Conservation (phyloP, 2,797 vertebrate species). For the Bufotes viridis region DNA sequence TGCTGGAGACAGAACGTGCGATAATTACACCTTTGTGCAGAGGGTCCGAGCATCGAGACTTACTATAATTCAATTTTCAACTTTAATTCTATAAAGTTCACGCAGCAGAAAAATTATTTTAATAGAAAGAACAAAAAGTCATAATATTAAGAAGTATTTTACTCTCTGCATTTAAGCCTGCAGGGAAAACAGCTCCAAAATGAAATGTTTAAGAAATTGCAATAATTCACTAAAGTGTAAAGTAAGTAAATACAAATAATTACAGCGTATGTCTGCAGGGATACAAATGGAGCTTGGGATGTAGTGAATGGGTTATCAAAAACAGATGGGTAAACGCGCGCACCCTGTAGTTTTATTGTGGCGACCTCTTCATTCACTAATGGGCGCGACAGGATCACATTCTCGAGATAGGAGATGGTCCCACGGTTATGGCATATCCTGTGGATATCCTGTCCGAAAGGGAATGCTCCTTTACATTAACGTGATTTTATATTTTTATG, state of each 20-base stretch:
- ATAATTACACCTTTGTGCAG: conserved; percentile 5
- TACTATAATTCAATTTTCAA: conserved; percentile 33
- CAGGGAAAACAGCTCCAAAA: conserved; percentile 3
- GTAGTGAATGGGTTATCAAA: neutral
- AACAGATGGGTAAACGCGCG: too few relatives aligned
- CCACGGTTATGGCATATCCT: too few relatives aligned
- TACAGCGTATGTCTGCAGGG: neutral
- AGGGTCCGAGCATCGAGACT: neutral
- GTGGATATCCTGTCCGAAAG: too few relatives aligned
- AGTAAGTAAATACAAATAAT: conserved; percentile 14
- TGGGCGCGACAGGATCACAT: too few relatives aligned
- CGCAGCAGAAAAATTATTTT: conserved; percentile 7
- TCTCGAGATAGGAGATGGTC: too few relatives aligned
- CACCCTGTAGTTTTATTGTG: too few relatives aligned
- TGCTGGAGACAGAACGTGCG: neutral
- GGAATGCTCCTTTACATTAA: too few relatives aligned
- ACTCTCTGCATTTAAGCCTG: conserved; percentile 1
- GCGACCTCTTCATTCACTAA: too few relatives aligned
- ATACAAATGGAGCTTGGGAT: neutral
- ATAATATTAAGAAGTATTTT: conserved; percentile 7
- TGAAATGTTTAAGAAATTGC: conserved; percentile 20
- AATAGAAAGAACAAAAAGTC: neutral
- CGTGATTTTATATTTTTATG: too few relatives aligned
- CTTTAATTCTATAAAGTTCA: conserved; percentile 25
- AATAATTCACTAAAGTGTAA: conserved; percentile 15